A percentile compares a stretch with the other conserved stretches of the same genome.
These are phyloP conservation scores for Eulemur macaco DNA, from an alignment of 2,113 vertebrate genomes.

Conservation along the genomic window DNA sequence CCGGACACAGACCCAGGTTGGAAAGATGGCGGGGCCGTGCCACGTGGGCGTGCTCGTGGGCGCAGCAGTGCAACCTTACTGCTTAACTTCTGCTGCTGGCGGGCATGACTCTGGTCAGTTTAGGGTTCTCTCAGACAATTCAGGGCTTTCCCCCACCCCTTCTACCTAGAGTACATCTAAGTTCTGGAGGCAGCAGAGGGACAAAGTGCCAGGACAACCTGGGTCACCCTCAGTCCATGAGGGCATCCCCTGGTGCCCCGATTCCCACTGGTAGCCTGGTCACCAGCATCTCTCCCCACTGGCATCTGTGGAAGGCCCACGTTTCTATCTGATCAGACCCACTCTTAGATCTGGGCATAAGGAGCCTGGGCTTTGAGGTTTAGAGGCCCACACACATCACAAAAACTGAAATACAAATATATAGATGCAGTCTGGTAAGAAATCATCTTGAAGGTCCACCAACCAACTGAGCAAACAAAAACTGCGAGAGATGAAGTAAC, in stretches of 20 bases:
- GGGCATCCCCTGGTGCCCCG: accelerated
- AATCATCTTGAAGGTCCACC: not conserved
- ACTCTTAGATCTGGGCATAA: not conserved
- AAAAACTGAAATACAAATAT: not conserved
- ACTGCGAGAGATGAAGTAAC: not conserved
- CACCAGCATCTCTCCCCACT: not conserved
- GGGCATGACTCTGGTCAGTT: not conserved
- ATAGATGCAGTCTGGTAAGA: not conserved
- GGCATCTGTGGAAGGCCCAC: not conserved
- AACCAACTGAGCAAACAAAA: not conserved
- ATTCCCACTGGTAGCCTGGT: not conserved
- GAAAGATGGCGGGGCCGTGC: not conserved
- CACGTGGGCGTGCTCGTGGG: accelerated
- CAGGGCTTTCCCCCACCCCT: not conserved
- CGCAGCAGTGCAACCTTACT: not conserved
- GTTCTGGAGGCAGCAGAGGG: not conserved
- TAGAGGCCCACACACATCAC: not conserved
- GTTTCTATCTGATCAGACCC: not conserved
- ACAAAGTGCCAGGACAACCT: too few species aligned
- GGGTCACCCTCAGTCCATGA: not conserved
- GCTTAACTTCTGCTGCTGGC: not conserved
- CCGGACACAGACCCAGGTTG: not conserved
- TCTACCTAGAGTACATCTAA: not conserved
- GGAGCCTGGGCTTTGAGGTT: not conserved
- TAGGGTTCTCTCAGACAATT: not conserved